A percentile compares a stretch with the other conserved stretches of the same genome.
These are phyloP conservation scores for Porites divaricata DNA, from an alignment of 92 coral and sea anemone genomes.

Conservation along the genomic window DNA sequence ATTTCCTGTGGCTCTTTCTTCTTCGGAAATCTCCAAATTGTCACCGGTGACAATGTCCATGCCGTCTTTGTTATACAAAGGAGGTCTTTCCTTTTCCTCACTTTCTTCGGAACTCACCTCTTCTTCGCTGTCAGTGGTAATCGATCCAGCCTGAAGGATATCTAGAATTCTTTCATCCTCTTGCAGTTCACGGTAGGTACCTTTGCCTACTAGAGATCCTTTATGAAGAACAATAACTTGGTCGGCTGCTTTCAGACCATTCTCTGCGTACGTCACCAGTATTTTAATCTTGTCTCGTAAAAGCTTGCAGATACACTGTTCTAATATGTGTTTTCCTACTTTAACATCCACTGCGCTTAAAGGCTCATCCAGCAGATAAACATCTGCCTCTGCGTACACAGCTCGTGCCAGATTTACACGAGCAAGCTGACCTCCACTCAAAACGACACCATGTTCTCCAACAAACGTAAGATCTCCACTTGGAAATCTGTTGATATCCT, in stretches of 20 bases:
- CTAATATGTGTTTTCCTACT: not conserved
- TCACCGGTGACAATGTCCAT: not conserved
- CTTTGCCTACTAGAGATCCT: not conserved
- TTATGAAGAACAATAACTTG: not conserved
- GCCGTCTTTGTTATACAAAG: not conserved
- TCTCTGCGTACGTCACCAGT: not conserved
- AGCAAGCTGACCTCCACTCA: not conserved
- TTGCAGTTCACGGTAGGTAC: not conserved
- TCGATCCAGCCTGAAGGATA: too few relatives aligned
- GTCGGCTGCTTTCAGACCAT: not conserved
- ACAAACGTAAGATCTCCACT: not conserved
- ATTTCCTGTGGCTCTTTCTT: constrained; percentile 42
- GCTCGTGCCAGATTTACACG: not conserved
- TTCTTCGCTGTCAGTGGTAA: too few relatives aligned
- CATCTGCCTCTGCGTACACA: too few relatives aligned
- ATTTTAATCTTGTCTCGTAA: not conserved
- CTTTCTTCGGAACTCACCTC: not conserved
- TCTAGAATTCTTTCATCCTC: not conserved
- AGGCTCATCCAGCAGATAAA: too few relatives aligned
- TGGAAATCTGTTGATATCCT: constrained; percentile 31
- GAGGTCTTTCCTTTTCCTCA: not conserved
- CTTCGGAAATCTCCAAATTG: constrained; percentile 32
- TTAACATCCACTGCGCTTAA: not conserved
- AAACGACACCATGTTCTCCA: not conserved
- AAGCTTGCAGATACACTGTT: not conserved